Evolutionary conservation across 2,888 invertebrate genomes (phyloP), one percentile per base, ranked within the genome.

Genomic region (Diplolepis rosae): DNA sequence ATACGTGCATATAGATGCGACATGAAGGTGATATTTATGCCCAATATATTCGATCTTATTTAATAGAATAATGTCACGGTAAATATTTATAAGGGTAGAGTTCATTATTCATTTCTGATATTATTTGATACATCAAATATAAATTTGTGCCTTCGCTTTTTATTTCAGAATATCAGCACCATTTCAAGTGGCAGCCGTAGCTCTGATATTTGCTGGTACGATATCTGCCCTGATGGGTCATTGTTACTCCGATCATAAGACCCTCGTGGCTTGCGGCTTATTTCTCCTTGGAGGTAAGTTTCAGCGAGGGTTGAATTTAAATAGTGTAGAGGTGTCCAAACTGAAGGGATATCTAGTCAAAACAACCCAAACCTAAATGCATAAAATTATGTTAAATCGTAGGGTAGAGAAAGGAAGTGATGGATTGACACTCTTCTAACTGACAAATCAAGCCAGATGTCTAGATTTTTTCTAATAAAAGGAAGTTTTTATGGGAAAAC

Each of bases 171-270:
- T 91, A 80, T 92, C 92, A 74, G 92, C 92, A 68, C 91, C 92
- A 54, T 90, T 92, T 80, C 90, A 91, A 83, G 91, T 91, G 72
- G 89, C 89, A 48, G 91, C 92, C 35, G 90, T 91, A 51, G 84
- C 90, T 65, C 85, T 92, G 79, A 86, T 91, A 74, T 84, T 91
- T 67, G 92, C 91, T 22, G 88, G 88, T 22, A 91, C 91, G 48
- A 88, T 92, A 79, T 91, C 91, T 70, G 91, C 92, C 30, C 85
- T 92, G 75, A 89, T 91, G 81, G 92, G 92, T 66, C 92, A 92
- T 80, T 92, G 91, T 87, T 91, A 91, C 84, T 90, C 90, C 78
- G 92, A 92, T 89, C 91, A 91, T 87, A 91, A 92, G 83, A 92
- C 91, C 61, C 90, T 92, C 65, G 88, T 92, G 61, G 92, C 92